phyloP scores from a whole-genome alignment of 2,113 vertebrate genomes.

The Dromiciops gliroides region DNA sequence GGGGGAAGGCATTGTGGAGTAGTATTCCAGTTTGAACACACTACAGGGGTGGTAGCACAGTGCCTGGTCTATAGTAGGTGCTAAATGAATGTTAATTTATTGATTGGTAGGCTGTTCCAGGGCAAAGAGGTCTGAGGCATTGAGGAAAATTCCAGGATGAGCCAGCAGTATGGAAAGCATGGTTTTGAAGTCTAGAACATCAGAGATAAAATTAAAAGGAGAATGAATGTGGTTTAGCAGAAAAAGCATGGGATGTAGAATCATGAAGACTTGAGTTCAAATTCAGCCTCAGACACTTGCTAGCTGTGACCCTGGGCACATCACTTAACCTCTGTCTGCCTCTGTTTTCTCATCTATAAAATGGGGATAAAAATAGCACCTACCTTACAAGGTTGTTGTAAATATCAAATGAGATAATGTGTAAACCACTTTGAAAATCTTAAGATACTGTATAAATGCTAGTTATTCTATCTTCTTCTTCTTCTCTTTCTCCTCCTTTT shows the following conservation, averaged over 20 bases:
- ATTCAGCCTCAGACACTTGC: not conserved
- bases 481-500: too few relatives aligned
- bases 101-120: not conserved
- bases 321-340: not conserved
- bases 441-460: not conserved
- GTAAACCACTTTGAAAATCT: not conserved
- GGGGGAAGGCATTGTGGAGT: not conserved
- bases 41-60: not conserved
- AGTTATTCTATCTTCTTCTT: too few relatives aligned
- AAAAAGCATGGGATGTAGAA: not conserved
- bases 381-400: not conserved
- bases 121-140: not conserved
- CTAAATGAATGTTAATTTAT: not conserved
- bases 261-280: not conserved
- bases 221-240: not conserved
- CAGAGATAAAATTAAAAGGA: not conserved
- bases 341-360: not conserved
- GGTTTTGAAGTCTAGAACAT: not conserved
- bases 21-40: not conserved
- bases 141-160: not conserved
- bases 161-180: not conserved
- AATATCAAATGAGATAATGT: not conserved
- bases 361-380: not conserved
- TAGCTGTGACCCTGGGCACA: not conserved
- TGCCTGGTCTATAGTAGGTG: not conserved